Percentiles rank a stretch among this genome's conserved stretches.
Conservation (phyloP, 2,888 invertebrate species). For the Cerastis rubricosa region DNA sequence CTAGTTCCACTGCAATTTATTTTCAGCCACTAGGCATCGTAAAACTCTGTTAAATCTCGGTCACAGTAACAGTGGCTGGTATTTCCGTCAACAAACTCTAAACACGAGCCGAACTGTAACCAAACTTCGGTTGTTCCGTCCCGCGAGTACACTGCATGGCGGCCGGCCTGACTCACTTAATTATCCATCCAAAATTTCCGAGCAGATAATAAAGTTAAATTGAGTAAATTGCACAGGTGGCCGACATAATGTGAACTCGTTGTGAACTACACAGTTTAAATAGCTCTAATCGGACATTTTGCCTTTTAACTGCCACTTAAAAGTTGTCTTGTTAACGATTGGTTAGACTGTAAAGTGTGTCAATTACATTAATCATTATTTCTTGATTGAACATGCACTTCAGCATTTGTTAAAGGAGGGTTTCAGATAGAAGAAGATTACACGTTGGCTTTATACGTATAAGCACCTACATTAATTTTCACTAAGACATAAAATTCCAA, state of each 20-base stretch:
- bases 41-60: conserved; percentile 58
- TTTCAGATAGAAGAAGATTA: background rate
- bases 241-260: conserved; percentile 72
- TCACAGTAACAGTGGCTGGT: conserved; percentile 47
- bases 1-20: conserved; percentile 38
- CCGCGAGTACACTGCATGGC: conserved; percentile 67
- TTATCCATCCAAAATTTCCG: conserved; percentile 80
- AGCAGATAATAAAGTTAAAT: conserved; percentile 84
- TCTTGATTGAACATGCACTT: conserved; percentile 45
- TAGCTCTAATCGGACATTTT: conserved; percentile 73
- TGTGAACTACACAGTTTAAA: conserved; percentile 70
- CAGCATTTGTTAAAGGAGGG: conserved; percentile 1
- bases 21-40: conserved; percentile 42
- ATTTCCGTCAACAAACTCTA: conserved; percentile 65
- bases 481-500: conserved; percentile 4
- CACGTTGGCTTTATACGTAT: background rate
- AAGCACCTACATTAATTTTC: background rate
- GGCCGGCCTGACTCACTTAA: conserved; percentile 75
- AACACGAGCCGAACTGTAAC: conserved; percentile 69
- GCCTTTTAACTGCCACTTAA: conserved; percentile 73
- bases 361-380: conserved; percentile 43
- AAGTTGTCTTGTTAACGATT: conserved; percentile 62
- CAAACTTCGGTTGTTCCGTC: conserved; percentile 70
- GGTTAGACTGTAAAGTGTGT: conserved; percentile 39
- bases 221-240: conserved; percentile 84